Evolutionary conservation across 2,888 invertebrate genomes (phyloP), one percentile per base, ranked within the genome.

Genomic region (Yponomeuta evonymella): DNA sequence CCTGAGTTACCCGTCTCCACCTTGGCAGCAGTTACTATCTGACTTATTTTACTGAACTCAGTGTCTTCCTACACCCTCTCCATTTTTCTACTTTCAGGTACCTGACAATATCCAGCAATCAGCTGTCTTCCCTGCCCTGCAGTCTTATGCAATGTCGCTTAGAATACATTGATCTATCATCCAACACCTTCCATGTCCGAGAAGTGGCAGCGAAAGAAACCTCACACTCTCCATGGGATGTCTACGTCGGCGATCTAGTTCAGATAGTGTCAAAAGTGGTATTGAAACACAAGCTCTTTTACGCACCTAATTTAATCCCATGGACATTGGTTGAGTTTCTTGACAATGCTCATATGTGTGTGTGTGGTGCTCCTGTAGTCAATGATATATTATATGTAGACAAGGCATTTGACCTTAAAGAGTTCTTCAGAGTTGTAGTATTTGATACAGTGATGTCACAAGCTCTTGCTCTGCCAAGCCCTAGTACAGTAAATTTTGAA

Each of bases 271-370:
- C 93, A 6, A 93, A 91, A 80, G 80, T 79, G 51, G 90, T 95
- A 23, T 78, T 95, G 15, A 89, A 89, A 77, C 79, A 88, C 43
- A 93, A 93, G 75, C 76, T 93, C 12, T 82, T 83, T 58, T 95
- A 95, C 79, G 90, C 93, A 72, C 83, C 93, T 29, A 93, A 93
- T 70, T 88, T 88, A 48, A 89, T 95, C 77, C 95, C 95, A 1
- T 79, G 79, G 72, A 94, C 94, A 5, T 80, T 95, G 71, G 93
- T 94, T 0, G 83, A 92, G 68, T 94, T 93, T 79, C 82, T 95
- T 75, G 94, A 95, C 76, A 81, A 91, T 77, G 94, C 94, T 0
- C 91, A 93, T 75, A 94, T 94, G 81, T 95, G 95, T 80, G 79
- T 93, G 1, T 95, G 95, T 82, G 94, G 95, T 1, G 81, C 79